Conservation (phyloP, 2,888 invertebrate genomes). For the Muschampia plurimacula region DNA sequence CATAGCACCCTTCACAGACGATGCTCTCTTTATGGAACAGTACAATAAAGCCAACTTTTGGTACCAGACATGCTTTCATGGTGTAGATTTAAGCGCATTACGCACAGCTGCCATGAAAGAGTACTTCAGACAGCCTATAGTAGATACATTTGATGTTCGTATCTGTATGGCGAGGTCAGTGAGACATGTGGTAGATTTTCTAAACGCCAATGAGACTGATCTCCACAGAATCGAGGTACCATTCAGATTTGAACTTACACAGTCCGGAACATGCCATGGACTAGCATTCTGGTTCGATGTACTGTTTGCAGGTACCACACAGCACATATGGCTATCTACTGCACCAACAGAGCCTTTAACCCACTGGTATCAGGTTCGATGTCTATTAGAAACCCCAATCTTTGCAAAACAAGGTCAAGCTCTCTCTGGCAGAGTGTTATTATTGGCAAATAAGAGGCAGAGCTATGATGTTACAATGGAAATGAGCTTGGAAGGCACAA, state of each 20-base stretch:
- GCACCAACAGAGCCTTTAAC: constrained; percentile 99
- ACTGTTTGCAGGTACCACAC: constrained; percentile 95
- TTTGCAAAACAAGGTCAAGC: constrained; percentile 97
- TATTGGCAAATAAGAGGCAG: constrained; percentile 98
- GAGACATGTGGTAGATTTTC: constrained; percentile 97
- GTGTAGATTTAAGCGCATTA: constrained; percentile 97
- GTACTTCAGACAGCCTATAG: constrained; percentile 98
- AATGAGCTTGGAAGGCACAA: constrained; percentile 95
- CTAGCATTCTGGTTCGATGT: constrained; percentile 99
- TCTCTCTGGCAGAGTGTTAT: constrained; percentile 93
- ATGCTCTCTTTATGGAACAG: constrained; percentile 98
- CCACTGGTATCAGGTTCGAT: constrained; percentile 99
- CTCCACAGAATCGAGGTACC: constrained; percentile 98
- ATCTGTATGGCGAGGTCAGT: constrained; percentile 98
- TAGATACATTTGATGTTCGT: constrained; percentile 98
- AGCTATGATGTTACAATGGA: constrained; percentile 99
- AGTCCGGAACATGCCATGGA: constrained; percentile 98
- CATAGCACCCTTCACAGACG: constrained; percentile 99
- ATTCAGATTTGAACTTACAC: constrained; percentile 95
- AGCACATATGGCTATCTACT: constrained; percentile 98
- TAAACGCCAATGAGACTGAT: constrained; percentile 96
- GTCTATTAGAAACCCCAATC: constrained; percentile 96
- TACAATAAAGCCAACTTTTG: constrained; percentile 99
- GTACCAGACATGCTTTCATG: constrained; percentile 99
- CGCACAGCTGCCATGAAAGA: constrained; percentile 97